A percentile compares a stretch with the other conserved stretches of the same genome.
Evolutionary conservation across 2,113 vertebrate genomes (phyloP).

Genomic region (Rhynchopsitta pachyrhyncha): DNA sequence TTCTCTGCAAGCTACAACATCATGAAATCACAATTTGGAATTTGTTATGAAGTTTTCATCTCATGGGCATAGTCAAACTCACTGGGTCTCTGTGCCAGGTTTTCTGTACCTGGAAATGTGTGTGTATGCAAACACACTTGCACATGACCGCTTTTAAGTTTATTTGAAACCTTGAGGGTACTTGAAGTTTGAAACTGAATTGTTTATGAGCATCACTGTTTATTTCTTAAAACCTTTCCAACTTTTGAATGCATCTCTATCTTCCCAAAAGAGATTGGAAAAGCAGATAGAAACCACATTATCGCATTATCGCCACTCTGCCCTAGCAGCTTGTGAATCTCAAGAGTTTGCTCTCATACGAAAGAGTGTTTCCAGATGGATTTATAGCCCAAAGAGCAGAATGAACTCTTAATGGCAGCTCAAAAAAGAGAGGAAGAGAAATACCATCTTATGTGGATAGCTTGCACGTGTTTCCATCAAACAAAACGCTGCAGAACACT

Average conservation of each 20-base stretch:
- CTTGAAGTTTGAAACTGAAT: background rate
- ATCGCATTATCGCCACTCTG: rapidly evolving
- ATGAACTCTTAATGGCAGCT: background rate
- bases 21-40: background rate
- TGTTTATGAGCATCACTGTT: background rate
- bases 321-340: background rate
- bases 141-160: background rate
- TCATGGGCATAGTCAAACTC: background rate
- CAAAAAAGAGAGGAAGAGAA: background rate
- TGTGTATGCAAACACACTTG: background rate
- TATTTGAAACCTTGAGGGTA: background rate
- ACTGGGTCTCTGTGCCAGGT: background rate
- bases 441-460: background rate
- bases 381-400: background rate
- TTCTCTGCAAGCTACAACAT: background rate
- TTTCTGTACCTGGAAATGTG: background rate
- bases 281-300: background rate
- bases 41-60: background rate
- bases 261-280: background rate
- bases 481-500: background rate
- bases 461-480: background rate
- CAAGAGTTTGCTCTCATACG: background rate
- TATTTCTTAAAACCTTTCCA: background rate
- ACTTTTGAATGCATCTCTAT: background rate
- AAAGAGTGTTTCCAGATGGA: background rate